phyloP scores from a whole-genome alignment of 2,888 invertebrate species.

The Euclidia mi region DNA sequence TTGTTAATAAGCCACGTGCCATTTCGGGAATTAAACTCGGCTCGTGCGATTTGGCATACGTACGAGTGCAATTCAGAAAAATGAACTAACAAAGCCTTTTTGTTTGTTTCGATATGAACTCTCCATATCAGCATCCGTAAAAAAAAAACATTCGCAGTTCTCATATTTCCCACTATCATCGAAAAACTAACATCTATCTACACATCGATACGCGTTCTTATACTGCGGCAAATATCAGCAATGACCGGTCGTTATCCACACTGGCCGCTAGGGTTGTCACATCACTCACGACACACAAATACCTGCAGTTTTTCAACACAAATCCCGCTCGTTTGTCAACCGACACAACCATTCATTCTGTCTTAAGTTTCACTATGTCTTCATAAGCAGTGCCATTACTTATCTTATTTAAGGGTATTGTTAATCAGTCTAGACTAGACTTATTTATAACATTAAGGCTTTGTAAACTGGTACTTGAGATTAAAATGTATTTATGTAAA shows the following conservation, averaged over 20 bases:
- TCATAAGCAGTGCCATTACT: no score
- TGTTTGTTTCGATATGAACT: no score
- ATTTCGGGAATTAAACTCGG: no score
- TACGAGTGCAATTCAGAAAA: no score
- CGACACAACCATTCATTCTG: constrained; percentile 22
- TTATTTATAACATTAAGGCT: neutral
- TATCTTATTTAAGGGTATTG: constrained; percentile 6
- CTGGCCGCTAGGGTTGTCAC: constrained; percentile 31
- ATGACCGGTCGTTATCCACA: constrained; percentile 30
- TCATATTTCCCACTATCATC: neutral
- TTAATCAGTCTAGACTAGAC: constrained; percentile 6
- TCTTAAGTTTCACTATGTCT: no score
- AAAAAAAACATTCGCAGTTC: neutral
- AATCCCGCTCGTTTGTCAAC: constrained; percentile 41
- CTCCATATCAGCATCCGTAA: neutral
- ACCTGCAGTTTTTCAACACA: constrained; percentile 35
- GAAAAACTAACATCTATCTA: constrained; percentile 8
- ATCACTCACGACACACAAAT: constrained; percentile 36
- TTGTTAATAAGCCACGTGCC: no score
- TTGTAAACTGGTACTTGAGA: no score
- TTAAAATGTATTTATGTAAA: no score
- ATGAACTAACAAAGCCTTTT: no score
- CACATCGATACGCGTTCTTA: constrained; percentile 19
- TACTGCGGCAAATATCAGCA: constrained; percentile 21
- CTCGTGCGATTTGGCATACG: no score